These are phyloP conservation scores for Thunnus thynnus DNA, from an alignment of 2,113 vertebrate genomes.

Conservation along the genomic window DNA sequence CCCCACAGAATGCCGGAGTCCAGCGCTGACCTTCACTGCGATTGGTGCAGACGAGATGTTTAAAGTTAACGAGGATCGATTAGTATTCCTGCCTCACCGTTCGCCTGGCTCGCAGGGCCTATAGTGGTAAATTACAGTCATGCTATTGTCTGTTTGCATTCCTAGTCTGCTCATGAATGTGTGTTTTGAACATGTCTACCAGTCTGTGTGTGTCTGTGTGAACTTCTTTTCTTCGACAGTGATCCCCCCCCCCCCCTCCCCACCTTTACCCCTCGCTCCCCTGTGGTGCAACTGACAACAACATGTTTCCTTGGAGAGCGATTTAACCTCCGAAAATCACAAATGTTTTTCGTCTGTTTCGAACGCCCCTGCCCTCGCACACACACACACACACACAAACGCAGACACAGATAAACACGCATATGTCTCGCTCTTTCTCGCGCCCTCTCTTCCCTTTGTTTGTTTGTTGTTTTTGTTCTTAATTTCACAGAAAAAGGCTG, in stretches of 20 bases:
- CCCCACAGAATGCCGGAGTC: constrained; percentile 49
- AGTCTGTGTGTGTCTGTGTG: constrained; percentile 38
- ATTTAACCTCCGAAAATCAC: constrained; percentile 48
- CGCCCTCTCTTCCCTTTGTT: constrained; percentile 48
- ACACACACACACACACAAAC: neutral
- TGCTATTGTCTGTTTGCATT: constrained; percentile 65
- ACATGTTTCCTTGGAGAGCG: constrained; percentile 70
- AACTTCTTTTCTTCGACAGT: constrained; percentile 60
- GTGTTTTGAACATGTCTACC: constrained; percentile 27
- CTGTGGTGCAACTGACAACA: constrained; percentile 65
- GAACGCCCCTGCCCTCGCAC: neutral
- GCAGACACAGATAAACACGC: constrained; percentile 10
- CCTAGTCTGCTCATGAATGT: constrained; percentile 36
- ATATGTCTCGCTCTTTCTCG: neutral
- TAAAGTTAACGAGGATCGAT: constrained; percentile 77
- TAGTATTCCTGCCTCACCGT: constrained; percentile 71
- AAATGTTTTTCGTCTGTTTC: constrained; percentile 25
- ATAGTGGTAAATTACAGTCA: constrained; percentile 56
- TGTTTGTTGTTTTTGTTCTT: constrained; percentile 66
- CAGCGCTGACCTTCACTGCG: constrained; percentile 74
- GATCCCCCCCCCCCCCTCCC: constrained; percentile 48
- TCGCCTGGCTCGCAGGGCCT: constrained; percentile 28
- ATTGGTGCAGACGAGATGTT: constrained; percentile 67
- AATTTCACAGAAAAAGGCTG: constrained; percentile 61
- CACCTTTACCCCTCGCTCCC: constrained; percentile 43